These are phyloP conservation scores for Hypselothyrea guttata DNA, from an alignment of 2,888 invertebrate genomes.

Conservation along the genomic window DNA sequence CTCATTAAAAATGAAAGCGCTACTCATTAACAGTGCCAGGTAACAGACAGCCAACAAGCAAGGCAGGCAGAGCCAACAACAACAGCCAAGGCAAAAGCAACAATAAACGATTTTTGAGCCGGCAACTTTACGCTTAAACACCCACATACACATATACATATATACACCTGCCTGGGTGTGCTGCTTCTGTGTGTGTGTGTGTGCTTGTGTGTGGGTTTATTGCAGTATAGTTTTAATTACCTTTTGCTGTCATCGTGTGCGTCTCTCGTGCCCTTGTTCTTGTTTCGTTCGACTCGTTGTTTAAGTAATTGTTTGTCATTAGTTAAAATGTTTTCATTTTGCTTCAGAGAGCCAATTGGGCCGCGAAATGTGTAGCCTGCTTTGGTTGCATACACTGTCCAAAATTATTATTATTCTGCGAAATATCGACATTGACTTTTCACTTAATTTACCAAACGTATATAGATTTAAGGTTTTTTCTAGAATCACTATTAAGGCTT, in stretches of 20 bases:
- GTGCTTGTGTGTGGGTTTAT: slow-evolving; percentile 15
- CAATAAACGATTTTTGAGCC: slow-evolving; percentile 66
- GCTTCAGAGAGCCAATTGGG: slow-evolving; percentile 44
- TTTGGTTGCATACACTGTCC: slow-evolving; percentile 25
- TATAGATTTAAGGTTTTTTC: too few species aligned
- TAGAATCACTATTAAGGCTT: too few species aligned
- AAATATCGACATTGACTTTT: background rate
- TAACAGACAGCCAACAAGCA: slow-evolving; percentile 47
- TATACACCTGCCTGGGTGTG: slow-evolving; percentile 8
- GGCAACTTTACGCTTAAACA: slow-evolving; percentile 70
- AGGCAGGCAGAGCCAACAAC: slow-evolving; percentile 18
- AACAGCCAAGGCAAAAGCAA: slow-evolving; percentile 20
- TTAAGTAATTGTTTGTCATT: slow-evolving; percentile 79
- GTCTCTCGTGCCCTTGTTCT: slow-evolving; percentile 55
- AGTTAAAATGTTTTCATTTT: slow-evolving; percentile 79
- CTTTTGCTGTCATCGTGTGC: slow-evolving; percentile 52
- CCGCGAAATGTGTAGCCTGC: slow-evolving; percentile 17
- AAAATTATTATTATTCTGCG: slow-evolving; percentile 8
- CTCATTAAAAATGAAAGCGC: slow-evolving; percentile 72
- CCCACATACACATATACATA: slow-evolving; percentile 30
- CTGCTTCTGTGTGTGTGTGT: slow-evolving; percentile 4
- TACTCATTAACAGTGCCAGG: slow-evolving; percentile 65
- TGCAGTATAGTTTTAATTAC: slow-evolving; percentile 68
- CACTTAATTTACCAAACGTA: too few species aligned
- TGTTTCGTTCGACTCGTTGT: slow-evolving; percentile 61